Conservation (phyloP, 2,888 invertebrate species). For the Balanococcus diminutus region DNA sequence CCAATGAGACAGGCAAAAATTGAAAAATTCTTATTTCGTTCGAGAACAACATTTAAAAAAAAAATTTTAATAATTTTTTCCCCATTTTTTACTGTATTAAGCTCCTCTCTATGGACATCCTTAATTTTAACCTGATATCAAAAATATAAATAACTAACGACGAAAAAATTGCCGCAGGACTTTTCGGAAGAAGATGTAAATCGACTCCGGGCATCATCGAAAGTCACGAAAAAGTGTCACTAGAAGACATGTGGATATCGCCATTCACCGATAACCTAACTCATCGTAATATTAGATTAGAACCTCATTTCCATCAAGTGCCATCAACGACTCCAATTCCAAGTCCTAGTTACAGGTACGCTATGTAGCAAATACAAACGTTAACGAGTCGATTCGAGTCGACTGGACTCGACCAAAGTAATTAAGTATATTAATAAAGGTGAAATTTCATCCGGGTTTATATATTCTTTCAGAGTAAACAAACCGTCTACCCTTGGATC, state of each 20-base stretch:
- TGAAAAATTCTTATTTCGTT: too few species aligned
- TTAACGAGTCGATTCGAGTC: too few species aligned
- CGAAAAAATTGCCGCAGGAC: neutral
- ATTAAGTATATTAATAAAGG: neutral
- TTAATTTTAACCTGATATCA: too few species aligned
- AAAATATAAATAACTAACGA: too few species aligned
- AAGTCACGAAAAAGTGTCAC: conserved; percentile 84
- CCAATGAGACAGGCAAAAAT: too few species aligned
- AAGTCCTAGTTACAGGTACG: conserved; percentile 59
- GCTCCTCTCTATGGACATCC: too few species aligned
- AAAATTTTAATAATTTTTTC: too few species aligned
- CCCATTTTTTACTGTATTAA: too few species aligned
- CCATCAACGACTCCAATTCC: conserved; percentile 61
- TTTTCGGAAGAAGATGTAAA: conserved; percentile 78
- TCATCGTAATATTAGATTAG: conserved; percentile 38
- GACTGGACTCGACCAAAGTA: neutral
- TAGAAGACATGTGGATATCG: conserved; percentile 83
- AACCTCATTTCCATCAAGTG: conserved; percentile 12
- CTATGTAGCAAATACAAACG: neutral
- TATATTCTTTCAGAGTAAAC: conserved; percentile 52
- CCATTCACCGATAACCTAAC: conserved; percentile 61
- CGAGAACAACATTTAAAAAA: too few species aligned
- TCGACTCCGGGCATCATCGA: conserved; percentile 96
- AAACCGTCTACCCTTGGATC: conserved; percentile 60
- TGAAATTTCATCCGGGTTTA: conserved; percentile 6